Evolutionary conservation across 2,888 invertebrate genomes (phyloP), one percentile per base, ranked within the genome.

Genomic region (Nomada hirtipes): DNA sequence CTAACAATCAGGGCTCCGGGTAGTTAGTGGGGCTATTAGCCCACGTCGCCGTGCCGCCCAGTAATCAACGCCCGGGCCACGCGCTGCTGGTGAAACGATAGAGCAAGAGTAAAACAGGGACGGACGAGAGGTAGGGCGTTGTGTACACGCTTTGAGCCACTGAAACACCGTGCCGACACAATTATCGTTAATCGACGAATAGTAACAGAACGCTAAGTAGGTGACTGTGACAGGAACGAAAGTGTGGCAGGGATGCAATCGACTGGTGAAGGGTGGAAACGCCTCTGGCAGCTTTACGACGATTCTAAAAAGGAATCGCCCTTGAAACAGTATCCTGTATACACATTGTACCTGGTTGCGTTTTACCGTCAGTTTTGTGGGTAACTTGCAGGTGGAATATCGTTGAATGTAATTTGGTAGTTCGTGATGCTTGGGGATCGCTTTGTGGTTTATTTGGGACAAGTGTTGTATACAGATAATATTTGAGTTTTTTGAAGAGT

Each of bases 21-120:
- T 88, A 88, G 88, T 88, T 89, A 88, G 86, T 67, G 79, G 83
- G 79, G 82, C 87, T 88, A 87, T 88, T 88, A 88, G 83, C 81
- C 80, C 70, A 76, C 82, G 84, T 77, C 74, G 86, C 71, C 76
- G 76, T 75, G 81, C 85, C 88, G 87, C 85, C 86, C 88, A 86
- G 87, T 87, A 87, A 88, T 89, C 88, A 89, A 87, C 87, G 82
- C 84, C 82, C 77, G 57, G 76, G 26, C 72, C 23, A 60, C 29
- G 60, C 26, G 72, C 52, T 71, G 50, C 63, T 26, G 79, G 70
- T 44, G 65, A 81, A 81, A 81, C 69, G 78, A 76, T 57, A 65
- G 61, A 74, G 67, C 69, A 63, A 74, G 76, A 77, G 77, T 76
- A 76, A 67, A 71, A 71, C 55, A 20, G 79, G 70, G 71, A 81